These are phyloP conservation scores for Heliconius aoede DNA, from an alignment of 2,888 invertebrate genomes.

Conservation along the genomic window DNA sequence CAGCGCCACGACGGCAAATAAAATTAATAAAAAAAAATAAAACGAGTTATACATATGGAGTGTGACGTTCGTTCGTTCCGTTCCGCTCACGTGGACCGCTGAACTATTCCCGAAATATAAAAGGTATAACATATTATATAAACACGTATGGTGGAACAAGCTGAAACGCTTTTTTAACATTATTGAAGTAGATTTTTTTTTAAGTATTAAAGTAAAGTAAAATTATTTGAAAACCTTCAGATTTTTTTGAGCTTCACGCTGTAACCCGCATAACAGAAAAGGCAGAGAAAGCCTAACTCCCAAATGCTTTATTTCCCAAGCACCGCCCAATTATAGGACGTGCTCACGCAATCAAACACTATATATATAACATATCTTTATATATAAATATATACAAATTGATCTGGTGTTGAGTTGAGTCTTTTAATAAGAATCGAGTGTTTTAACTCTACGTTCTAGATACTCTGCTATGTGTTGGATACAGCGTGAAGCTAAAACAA, in stretches of 20 bases:
- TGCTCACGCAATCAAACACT: no score
- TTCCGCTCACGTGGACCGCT: slow-evolving; percentile 20
- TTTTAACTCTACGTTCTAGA: background rate
- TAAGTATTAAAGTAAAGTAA: background rate
- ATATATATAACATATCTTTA: no score
- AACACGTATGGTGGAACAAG: background rate
- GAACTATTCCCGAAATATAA: slow-evolving; percentile 23
- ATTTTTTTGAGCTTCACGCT: no score
- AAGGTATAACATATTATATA: slow-evolving; percentile 11
- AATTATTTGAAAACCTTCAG: background rate
- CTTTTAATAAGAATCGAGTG: background rate
- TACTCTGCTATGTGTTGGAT: background rate
- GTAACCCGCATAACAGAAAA: no score
- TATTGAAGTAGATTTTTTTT: background rate
- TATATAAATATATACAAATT: no score
- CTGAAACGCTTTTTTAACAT: background rate
- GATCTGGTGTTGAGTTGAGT: background rate
- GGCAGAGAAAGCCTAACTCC: no score
- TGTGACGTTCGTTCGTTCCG: slow-evolving; percentile 22
- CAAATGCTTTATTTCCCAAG: no score
- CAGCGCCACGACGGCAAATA: no score
- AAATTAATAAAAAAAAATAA: background rate
- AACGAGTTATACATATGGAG: slow-evolving; percentile 10
- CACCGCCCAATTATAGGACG: no score
- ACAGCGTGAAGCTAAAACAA: background rate